phyloP scores from a whole-genome alignment of 1,140 invertebrate species.

The Pseudobourletiella spinata region DNA sequence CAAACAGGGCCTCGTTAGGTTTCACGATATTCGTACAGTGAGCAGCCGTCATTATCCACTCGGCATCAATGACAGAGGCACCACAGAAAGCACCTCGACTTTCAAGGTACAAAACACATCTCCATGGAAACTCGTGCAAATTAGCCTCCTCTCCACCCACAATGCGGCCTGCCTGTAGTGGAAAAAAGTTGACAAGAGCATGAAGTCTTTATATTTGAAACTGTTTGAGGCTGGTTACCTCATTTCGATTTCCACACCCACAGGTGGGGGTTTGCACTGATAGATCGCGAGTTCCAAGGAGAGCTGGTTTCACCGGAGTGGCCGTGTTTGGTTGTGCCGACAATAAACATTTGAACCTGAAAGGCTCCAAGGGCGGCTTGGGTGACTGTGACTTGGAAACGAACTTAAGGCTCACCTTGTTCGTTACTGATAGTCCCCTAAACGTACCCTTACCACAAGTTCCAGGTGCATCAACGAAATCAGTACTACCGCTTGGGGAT shows the following conservation, averaged over 20 bases:
- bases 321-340: too few relatives aligned
- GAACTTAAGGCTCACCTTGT: too few relatives aligned
- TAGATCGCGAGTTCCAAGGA: background rate
- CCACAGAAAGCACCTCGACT: constrained; percentile 42
- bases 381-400: too few relatives aligned
- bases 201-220: background rate
- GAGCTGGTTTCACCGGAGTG: too few relatives aligned
- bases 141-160: constrained; percentile 51
- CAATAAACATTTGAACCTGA: too few relatives aligned
- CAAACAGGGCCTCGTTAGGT: background rate
- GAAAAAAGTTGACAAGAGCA: background rate
- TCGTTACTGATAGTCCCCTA: too few relatives aligned
- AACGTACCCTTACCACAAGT: too few relatives aligned
- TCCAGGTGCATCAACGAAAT: too few relatives aligned
- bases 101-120: background rate
- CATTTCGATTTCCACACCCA: background rate
- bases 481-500: too few relatives aligned
- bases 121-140: constrained; percentile 56
- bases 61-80: constrained; percentile 42
- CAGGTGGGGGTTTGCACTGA: too few relatives aligned
- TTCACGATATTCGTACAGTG: constrained; percentile 40
- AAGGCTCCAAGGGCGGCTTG: too few relatives aligned
- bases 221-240: background rate
- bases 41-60: constrained; percentile 46
- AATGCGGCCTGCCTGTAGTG: too few relatives aligned